Evolutionary conservation across 2,797 vertebrate species (phyloP).

Genomic region (Varecia variegata): DNA sequence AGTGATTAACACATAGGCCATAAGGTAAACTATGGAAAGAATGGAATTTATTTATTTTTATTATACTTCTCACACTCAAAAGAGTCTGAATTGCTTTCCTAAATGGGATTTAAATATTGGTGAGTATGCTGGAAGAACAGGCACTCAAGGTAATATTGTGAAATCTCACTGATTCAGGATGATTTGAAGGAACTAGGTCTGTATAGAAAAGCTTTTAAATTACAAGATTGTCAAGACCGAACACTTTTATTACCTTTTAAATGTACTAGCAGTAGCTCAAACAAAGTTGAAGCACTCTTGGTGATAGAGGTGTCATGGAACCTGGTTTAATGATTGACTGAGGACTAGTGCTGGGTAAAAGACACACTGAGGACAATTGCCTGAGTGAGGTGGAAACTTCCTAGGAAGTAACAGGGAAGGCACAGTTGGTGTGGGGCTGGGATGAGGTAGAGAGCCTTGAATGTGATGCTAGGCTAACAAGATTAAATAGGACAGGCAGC

Average conservation of each 20-base stretch:
- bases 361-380: neutral
- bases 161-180: slow-evolving; percentile 54
- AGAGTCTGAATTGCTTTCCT: slow-evolving; percentile 61
- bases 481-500: neutral
- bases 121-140: slow-evolving; percentile 33
- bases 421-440: neutral
- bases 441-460: neutral
- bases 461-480: neutral
- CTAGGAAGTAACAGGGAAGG: neutral
- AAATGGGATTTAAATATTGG: slow-evolving; percentile 63
- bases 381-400: neutral
- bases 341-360: neutral
- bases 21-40: slow-evolving; percentile 71
- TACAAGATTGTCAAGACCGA: slow-evolving; percentile 31
- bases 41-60: slow-evolving; percentile 70
- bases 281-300: slow-evolving; percentile 5
- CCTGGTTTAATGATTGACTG: neutral
- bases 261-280: neutral
- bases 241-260: slow-evolving; percentile 56
- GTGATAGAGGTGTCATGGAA: neutral
- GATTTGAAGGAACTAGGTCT: neutral
- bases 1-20: slow-evolving; percentile 77
- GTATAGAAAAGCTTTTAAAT: slow-evolving; percentile 32
- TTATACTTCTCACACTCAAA: slow-evolving; percentile 49
- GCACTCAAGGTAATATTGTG: slow-evolving; percentile 38